Conservation (phyloP, 2,888 invertebrate genomes). For the Gandaritis pyraliata region DNA sequence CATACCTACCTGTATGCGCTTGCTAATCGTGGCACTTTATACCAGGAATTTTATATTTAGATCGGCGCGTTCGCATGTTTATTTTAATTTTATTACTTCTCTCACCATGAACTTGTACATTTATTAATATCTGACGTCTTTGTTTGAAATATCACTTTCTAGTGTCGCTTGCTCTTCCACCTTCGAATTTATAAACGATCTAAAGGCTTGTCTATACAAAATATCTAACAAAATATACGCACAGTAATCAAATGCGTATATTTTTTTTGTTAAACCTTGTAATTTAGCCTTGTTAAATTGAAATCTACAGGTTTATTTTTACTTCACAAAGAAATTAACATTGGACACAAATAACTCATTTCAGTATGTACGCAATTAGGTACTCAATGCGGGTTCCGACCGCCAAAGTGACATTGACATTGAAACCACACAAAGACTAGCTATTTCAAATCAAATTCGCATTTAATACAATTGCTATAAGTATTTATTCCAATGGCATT, state of each 20-base stretch:
- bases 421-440: constrained; percentile 29
- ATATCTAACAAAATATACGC: too few species aligned
- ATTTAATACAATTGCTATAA: background rate
- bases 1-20: too few species aligned
- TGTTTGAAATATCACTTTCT: constrained; percentile 8
- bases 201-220: too few species aligned
- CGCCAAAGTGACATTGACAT: constrained; percentile 32
- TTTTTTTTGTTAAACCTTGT: too few species aligned
- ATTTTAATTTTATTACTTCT: constrained; percentile 22
- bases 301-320: too few species aligned
- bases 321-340: constrained; percentile 18
- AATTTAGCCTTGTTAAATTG: too few species aligned
- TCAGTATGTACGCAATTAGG: constrained; percentile 24
- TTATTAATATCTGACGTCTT: constrained; percentile 1
- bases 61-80: constrained; percentile 14
- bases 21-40: too few species aligned
- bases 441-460: background rate
- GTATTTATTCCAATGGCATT: background rate
- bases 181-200: too few species aligned
- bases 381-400: constrained; percentile 39
- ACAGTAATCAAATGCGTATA: too few species aligned
- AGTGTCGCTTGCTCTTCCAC: background rate
- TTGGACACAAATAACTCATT: constrained; percentile 34
- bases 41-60: constrained; percentile 19
- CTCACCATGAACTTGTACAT: constrained; percentile 21